phyloP scores from a whole-genome alignment of 1,140 invertebrate species.

The Leucophenga varia region DNA sequence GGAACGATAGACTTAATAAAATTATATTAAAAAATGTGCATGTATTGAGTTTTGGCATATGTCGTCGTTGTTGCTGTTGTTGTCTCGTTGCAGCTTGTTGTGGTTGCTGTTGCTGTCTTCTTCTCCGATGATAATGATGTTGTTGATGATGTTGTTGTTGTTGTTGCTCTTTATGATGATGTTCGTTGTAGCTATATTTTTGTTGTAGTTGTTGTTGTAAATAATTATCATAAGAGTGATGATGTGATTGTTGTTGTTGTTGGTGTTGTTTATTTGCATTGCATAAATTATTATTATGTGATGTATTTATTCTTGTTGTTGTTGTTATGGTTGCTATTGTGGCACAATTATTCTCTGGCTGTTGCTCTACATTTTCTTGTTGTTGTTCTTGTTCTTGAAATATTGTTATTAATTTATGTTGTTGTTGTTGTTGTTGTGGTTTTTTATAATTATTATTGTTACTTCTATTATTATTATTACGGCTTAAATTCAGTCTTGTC shows the following conservation, averaged over 20 bases:
- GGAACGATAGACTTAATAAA: slow-evolving; percentile 3
- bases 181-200: too few species aligned
- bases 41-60: too few species aligned
- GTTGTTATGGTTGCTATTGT: not conserved
- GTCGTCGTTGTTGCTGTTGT: not conserved
- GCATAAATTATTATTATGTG: not conserved
- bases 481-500: slow-evolving; percentile 26
- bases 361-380: too few species aligned
- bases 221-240: too few species aligned
- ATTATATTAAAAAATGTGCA: not conserved
- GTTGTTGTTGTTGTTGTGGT: slow-evolving; percentile 17
- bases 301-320: not conserved
- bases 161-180: not conserved
- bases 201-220: slow-evolving; percentile 2
- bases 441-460: slow-evolving; percentile 5
- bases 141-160: not conserved
- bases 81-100: slow-evolving; percentile 1
- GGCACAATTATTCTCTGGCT: slow-evolving; percentile 1
- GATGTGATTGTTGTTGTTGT: not conserved
- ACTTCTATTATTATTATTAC: slow-evolving; percentile 14
- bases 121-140: too few species aligned
- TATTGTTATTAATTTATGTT: slow-evolving; percentile 15
- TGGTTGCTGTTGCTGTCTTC: not conserved
- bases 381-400: not conserved
- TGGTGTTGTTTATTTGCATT: not conserved